Evolutionary conservation across 2,888 invertebrate genomes (phyloP).

Genomic region (Formica aserva): DNA sequence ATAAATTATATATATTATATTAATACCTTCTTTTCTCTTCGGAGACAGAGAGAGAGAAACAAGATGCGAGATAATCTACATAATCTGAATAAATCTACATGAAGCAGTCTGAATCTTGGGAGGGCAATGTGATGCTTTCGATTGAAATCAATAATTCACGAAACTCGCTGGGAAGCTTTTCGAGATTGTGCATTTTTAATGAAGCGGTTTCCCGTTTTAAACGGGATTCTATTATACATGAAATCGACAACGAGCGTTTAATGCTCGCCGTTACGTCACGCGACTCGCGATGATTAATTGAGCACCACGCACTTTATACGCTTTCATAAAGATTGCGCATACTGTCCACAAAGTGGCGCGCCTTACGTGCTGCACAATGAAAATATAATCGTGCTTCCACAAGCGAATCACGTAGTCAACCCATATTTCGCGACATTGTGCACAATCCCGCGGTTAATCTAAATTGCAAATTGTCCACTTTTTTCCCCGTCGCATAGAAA

Average conservation of each 20-base stretch:
- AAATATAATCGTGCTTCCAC: neutral
- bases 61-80: neutral
- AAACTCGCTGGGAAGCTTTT: neutral
- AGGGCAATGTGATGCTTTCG: neutral
- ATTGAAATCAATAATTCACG: conserved; percentile 35
- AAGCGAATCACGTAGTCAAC: neutral
- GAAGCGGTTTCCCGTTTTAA: neutral
- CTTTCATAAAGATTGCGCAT: conserved; percentile 11
- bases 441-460: conserved; percentile 33
- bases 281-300: conserved; percentile 21
- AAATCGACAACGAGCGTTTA: conserved; percentile 2
- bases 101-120: neutral
- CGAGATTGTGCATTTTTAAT: neutral
- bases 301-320: conserved; percentile 37
- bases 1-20: neutral
- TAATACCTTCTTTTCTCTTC: neutral
- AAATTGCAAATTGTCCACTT: conserved; percentile 42
- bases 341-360: neutral
- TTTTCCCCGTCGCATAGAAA: conserved; percentile 33
- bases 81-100: conserved; percentile 3
- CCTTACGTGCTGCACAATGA: conserved; percentile 10
- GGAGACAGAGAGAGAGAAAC: neutral
- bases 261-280: conserved; percentile 1
- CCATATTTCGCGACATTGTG: conserved; percentile 21
- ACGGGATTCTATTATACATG: neutral